Evolutionary conservation across 2,113 vertebrate species (phyloP).

Genomic region (Podiceps cristatus): DNA sequence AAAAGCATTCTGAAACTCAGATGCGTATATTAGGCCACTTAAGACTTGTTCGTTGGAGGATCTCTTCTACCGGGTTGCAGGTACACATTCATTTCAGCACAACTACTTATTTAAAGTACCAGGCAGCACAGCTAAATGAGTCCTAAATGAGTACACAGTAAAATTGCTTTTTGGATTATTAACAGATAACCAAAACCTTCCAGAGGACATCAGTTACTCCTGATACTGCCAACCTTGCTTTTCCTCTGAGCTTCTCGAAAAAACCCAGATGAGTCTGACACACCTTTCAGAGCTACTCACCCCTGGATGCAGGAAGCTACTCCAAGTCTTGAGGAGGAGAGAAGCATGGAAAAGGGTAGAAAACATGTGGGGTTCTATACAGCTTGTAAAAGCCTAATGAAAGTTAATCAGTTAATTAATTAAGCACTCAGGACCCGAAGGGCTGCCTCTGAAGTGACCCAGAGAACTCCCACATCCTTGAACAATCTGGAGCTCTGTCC

Average conservation of each 20-base stretch:
- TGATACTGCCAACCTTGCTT: neutral
- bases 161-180: neutral
- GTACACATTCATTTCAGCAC: neutral
- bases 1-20: neutral
- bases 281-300: neutral
- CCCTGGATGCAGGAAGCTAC: neutral
- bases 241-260: neutral
- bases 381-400: neutral
- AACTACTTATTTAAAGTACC: neutral
- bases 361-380: neutral
- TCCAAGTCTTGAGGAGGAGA: neutral
- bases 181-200: neutral
- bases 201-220: neutral
- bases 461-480: neutral
- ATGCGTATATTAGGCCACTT: neutral
- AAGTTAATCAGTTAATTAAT: neutral
- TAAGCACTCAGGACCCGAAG: neutral
- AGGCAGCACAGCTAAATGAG: neutral
- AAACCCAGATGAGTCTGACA: neutral
- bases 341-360: fast-evolving
- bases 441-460: neutral
- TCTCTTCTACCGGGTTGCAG: neutral
- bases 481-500: neutral
- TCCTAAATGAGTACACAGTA: neutral
- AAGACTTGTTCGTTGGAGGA: neutral